These are phyloP conservation scores for Oscarella lobularis DNA, from an alignment of 37 sponge, comb jelly and placozoan genomes.

Conservation along the genomic window DNA sequence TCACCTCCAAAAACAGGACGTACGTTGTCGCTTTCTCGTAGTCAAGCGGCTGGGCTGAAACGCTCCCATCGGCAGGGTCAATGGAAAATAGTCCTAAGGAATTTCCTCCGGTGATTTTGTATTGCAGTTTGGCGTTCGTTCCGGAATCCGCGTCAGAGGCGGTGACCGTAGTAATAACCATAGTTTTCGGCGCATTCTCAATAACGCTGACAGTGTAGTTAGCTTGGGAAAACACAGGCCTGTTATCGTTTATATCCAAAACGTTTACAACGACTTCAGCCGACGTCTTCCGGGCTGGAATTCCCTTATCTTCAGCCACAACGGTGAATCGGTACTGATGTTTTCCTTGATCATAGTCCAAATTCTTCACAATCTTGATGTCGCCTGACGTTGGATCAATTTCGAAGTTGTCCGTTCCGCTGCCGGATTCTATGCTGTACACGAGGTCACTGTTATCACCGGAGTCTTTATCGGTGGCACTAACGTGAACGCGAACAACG, in stretches of 20 bases:
- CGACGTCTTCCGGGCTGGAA: background rate
- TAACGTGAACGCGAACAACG: background rate
- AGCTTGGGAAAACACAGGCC: background rate
- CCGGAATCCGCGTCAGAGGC: background rate
- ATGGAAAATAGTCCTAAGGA: background rate
- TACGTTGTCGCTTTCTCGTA: background rate
- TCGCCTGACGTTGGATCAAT: background rate
- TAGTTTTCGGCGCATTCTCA: background rate
- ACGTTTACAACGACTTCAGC: background rate
- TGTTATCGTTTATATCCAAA: background rate
- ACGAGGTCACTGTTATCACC: background rate
- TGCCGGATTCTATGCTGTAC: slow-evolving; percentile 1
- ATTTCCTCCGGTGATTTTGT: background rate
- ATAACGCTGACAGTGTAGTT: background rate
- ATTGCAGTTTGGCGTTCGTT: background rate
- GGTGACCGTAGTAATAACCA: background rate
- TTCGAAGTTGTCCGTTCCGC: background rate
- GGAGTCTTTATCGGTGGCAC: background rate
- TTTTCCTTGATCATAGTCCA: background rate
- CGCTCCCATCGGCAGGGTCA: background rate
- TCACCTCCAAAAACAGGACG: background rate
- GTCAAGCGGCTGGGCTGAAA: background rate
- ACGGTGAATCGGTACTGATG: background rate
- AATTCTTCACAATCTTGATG: background rate
- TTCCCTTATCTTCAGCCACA: background rate